Percentiles rank a stretch among this genome's conserved stretches.
These are phyloP conservation scores for Antennarius maculatus DNA, from an alignment of 2,797 vertebrate genomes.

Conservation along the genomic window DNA sequence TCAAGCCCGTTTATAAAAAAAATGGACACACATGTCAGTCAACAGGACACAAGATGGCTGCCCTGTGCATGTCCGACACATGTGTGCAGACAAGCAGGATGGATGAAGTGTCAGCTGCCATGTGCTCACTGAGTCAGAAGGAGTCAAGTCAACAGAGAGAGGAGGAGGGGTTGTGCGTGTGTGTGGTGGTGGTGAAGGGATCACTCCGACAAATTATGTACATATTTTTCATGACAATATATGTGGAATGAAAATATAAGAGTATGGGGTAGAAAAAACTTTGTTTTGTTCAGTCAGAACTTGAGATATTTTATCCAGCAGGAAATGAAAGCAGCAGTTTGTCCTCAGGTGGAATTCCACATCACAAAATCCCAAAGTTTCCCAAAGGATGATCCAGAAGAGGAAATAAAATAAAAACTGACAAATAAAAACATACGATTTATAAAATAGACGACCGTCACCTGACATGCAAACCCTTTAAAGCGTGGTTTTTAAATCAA, in stretches of 20 bases:
- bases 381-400: constrained; percentile 8
- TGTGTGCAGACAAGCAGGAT: constrained; percentile 5
- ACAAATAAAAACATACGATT: neutral
- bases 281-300: neutral
- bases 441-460: neutral
- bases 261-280: neutral
- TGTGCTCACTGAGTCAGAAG: constrained; percentile 5
- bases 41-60: constrained; percentile 51
- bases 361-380: constrained; percentile 26
- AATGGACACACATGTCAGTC: constrained; percentile 48
- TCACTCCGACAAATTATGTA: too few species aligned
- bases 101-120: constrained; percentile 12
- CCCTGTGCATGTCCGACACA: neutral
- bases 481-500: neutral
- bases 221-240: too few species aligned
- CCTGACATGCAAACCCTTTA: neutral
- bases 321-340: constrained; percentile 53
- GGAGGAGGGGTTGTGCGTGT: too few species aligned
- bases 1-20: constrained; percentile 35
- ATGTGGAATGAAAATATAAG: too few species aligned
- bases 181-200: too few species aligned
- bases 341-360: constrained; percentile 54
- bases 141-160: neutral
- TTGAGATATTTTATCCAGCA: constrained; percentile 3
- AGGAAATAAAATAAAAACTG: constrained; percentile 23